phyloP scores from a whole-genome alignment of 1,140 invertebrate species.

The Trialeurodes vaporariorum region DNA sequence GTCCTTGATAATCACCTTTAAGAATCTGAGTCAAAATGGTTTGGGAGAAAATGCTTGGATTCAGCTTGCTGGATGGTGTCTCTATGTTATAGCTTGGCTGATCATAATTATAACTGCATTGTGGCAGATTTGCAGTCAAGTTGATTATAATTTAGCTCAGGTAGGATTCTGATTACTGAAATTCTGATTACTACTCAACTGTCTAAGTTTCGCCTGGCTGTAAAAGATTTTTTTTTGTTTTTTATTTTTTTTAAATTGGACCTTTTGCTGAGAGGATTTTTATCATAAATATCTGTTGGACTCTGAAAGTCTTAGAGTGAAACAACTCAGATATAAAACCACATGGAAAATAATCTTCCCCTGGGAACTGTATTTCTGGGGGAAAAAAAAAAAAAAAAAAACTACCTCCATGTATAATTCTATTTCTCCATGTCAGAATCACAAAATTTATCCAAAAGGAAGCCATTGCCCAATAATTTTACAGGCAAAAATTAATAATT shows the following conservation, averaged over 20 bases:
- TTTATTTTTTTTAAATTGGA: slow-evolving; percentile 4
- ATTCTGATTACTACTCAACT: background rate
- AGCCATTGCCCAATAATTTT: too few species aligned
- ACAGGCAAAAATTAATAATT: too few species aligned
- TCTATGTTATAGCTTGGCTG: slow-evolving; percentile 33
- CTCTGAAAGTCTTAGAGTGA: too few species aligned
- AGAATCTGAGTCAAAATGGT: slow-evolving; percentile 19
- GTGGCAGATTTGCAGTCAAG: slow-evolving; percentile 33
- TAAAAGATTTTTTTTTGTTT: slow-evolving; percentile 6
- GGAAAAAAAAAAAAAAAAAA: too few species aligned
- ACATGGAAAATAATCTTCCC: too few species aligned
- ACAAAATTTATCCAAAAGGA: too few species aligned
- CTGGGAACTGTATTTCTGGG: too few species aligned
- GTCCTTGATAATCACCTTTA: slow-evolving; percentile 30
- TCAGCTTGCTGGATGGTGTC: slow-evolving; percentile 34
- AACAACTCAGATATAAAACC: too few species aligned
- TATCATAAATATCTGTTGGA: too few species aligned
- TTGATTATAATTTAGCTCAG: slow-evolving; percentile 34
- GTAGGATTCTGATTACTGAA: slow-evolving; percentile 23
- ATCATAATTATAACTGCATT: slow-evolving; percentile 35
- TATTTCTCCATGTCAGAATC: too few species aligned
- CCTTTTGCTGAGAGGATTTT: too few species aligned
- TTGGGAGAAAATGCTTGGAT: slow-evolving; percentile 34
- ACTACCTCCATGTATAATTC: too few species aligned
- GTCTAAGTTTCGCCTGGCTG: background rate